Base-by-base conservation (phyloP, 2,797 vertebrate species). In the Chloroceryle amazona region DNA sequence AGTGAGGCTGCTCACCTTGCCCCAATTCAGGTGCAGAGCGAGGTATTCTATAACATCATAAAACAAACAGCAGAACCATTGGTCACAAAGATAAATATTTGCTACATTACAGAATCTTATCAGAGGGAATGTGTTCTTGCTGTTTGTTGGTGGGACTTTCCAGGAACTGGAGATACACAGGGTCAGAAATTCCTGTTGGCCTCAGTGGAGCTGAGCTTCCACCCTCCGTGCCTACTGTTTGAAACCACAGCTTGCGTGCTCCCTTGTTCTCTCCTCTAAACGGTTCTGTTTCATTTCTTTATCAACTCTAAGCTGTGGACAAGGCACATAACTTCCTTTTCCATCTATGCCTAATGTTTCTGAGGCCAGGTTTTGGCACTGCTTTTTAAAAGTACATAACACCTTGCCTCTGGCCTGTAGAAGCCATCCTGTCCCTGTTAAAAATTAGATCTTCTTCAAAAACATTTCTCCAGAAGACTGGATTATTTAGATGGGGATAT, bases 31-130 rank as follows among this genome's bases (percentile, higher is more conserved):
- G 39, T 83, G 54, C 61, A 82, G 65, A 88, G 71, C 78, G 87
- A 95, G 86, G 42, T 73, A 86, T 71, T 83, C 84, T 82, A 63
- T 90, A 90, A 92, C 83, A 89, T 95, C 91, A 87, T 81, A 89
- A 86, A 96, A 61, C 75, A 96, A 96, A 93, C 78, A 96, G 58
- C 62, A 93, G 81, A 94, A 95, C 89, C 95, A 90, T 88, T 90
- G 90, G 76, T 80, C 80, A 86, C 84, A 86, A 92, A 96, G 93
- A 71, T 92, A 95, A 97, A 92, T 94, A 97, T 95, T 96, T 95
- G 93, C 93, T 84, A 81, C 39, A 13, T 93, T 97, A 95, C 78
- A 92, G 93, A 96, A 81, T 96, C 94, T 96, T 95, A 97, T 96
- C 92, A 79, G 86, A 74, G 90, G 39, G 83, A 93, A 90, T 86